Percentiles rank a stretch among this genome's conserved stretches.
Evolutionary conservation across 2,797 vertebrate genomes (phyloP).

Genomic region (Cossypha polioptera): DNA sequence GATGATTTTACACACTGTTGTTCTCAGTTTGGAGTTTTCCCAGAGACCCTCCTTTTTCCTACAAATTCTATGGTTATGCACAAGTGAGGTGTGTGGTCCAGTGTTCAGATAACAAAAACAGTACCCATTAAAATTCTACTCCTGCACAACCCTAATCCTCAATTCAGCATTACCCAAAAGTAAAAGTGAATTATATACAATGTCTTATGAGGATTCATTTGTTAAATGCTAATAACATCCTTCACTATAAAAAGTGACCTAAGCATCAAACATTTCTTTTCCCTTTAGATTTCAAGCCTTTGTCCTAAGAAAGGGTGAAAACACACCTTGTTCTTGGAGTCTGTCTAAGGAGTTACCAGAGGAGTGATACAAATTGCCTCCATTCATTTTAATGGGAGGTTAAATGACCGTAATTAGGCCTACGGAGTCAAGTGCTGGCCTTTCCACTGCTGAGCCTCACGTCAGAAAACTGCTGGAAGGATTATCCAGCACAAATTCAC

Average conservation of each 20-base stretch:
- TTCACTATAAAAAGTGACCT: background rate
- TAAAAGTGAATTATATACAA: background rate
- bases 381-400: slow-evolving; percentile 43
- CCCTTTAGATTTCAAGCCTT: background rate
- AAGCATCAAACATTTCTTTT: background rate
- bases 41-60: background rate
- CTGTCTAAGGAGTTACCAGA: background rate
- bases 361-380: background rate
- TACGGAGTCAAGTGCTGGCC: slow-evolving; percentile 32
- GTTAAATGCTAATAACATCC: background rate
- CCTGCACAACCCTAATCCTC: background rate
- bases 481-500: slow-evolving; percentile 16
- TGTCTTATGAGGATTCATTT: background rate
- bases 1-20: background rate
- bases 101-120: background rate
- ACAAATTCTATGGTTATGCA: background rate
- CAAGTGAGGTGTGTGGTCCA: background rate
- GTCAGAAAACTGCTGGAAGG: slow-evolving; percentile 29
- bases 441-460: background rate
- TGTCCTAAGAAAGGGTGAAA: background rate
- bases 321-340: background rate
- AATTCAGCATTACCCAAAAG: background rate
- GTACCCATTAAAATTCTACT: background rate
- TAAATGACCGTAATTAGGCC: slow-evolving; percentile 49
- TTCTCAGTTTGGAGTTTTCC: background rate